Evolutionary conservation across 2,888 invertebrate species (phyloP), one percentile per base, ranked within the genome.

Genomic region (Drosophila pegasa): DNA sequence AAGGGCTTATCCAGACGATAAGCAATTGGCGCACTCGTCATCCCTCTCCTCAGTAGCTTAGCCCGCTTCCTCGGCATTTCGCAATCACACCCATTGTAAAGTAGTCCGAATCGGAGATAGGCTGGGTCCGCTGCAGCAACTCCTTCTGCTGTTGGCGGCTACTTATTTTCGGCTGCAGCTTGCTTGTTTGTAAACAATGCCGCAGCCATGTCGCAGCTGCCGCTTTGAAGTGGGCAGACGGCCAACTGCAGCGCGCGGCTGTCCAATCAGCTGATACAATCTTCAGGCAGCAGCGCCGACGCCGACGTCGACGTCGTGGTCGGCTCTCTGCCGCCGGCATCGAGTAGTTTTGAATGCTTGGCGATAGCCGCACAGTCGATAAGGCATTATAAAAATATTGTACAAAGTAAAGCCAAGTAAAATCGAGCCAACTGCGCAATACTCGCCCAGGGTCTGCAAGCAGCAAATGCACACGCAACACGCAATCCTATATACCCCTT

Each of bases 141-240:
- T 29, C 45, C 56, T 38, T 45, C 51, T 27, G 33, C 43, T 63
- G 51, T 71, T 59, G 35, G 63, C 58, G 35, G 45, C 61, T 62
- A 45, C 65, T 41, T n/a, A n/a, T n/a, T 50, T 61, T 27, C 61
- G 58, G 61, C 58, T 47, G 69, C 78, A 51, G 71, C 72, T 66
- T 66, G 66, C 18, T 33, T 33, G 48, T 22, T 83, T 75, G 78
- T 80, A 88, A 86, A 85, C 84, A 85, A 86, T 75, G 67, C 65
- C 73, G 82, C 85, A 73, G 82, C 69, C 77, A 61, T 82, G 74
- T 65, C 68, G 76, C 76, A 51, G 72, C 22, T 47, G 35, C 55
- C 62, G 56, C 87, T 80, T 84, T 85, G 84, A 80, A 80, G 86
- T 83, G 80, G 72, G 60, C 86, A 85, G 72, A 35, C 63, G 65